Conservation (phyloP, 2,888 invertebrate species). For the Drosophila paranaensis region DNA sequence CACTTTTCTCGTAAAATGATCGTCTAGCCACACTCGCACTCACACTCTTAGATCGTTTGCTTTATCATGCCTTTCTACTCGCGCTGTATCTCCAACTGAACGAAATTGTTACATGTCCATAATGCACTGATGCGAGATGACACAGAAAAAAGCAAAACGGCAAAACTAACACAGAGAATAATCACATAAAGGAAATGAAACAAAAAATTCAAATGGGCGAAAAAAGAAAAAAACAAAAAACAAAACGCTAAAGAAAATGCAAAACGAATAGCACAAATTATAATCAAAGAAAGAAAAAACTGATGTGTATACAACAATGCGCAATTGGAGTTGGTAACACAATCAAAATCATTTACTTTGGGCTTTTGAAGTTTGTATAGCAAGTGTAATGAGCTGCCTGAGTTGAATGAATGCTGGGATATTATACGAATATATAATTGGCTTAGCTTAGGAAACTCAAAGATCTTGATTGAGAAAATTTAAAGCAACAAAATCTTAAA, state of each 20-base stretch:
- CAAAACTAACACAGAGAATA: slow-evolving; percentile 52
- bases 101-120: slow-evolving; percentile 62
- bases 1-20: slow-evolving; percentile 36
- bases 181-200: slow-evolving; percentile 40
- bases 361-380: neutral
- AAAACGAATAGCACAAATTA: slow-evolving; percentile 49
- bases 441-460: too few relatives aligned
- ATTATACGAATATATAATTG: neutral
- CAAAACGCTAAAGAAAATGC: slow-evolving; percentile 38
- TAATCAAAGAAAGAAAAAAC: slow-evolving; percentile 40
- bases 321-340: slow-evolving; percentile 2
- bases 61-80: slow-evolving; percentile 43
- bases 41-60: slow-evolving; percentile 23
- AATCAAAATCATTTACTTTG: slow-evolving; percentile 44
- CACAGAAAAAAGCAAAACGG: slow-evolving; percentile 57
- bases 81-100: slow-evolving; percentile 22
- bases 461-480: too few relatives aligned
- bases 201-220: slow-evolving; percentile 33
- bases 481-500: too few relatives aligned
- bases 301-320: slow-evolving; percentile 27
- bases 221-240: slow-evolving; percentile 28
- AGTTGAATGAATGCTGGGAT: neutral
- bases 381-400: neutral
- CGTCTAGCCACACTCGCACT: slow-evolving; percentile 16
- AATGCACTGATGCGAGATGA: slow-evolving; percentile 55